Conservation (phyloP, 2,888 invertebrate genomes). For the Carterocephalus palaemon region DNA sequence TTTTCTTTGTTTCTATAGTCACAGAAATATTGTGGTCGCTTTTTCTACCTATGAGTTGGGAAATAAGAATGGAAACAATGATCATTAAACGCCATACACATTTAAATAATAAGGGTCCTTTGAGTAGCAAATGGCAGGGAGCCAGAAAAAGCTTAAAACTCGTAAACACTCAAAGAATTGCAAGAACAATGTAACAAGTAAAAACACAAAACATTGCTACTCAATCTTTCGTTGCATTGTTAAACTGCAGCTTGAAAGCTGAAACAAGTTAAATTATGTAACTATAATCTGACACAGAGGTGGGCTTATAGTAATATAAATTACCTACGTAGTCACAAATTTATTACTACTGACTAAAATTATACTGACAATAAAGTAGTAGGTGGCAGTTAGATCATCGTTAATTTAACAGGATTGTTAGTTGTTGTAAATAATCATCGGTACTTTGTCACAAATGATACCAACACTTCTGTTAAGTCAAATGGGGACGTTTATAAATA, state of each 20-base stretch:
- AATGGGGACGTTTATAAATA: no score
- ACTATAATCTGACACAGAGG: constrained; percentile 4
- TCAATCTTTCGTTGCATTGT: constrained; percentile 21
- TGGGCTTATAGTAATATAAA: constrained; percentile 16
- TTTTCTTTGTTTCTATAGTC: background rate
- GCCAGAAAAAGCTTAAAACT: constrained; percentile 16
- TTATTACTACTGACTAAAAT: constrained; percentile 26
- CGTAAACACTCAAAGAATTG: constrained; percentile 17
- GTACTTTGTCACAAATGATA: constrained; percentile 21
- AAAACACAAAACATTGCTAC: constrained; percentile 17
- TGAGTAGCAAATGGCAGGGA: constrained; percentile 24
- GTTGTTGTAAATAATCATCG: constrained; percentile 26
- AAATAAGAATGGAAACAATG: constrained; percentile 22
- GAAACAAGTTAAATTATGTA: constrained; percentile 28
- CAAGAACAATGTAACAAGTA: constrained; percentile 23
- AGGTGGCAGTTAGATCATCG: constrained; percentile 65
- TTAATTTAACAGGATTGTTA: constrained; percentile 27
- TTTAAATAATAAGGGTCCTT: constrained; percentile 28
- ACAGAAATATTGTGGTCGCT: constrained; percentile 4
- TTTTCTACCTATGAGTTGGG: constrained; percentile 1
- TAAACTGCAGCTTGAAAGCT: constrained; percentile 22
- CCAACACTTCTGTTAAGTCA: constrained; percentile 8
- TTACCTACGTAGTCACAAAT: constrained; percentile 5
- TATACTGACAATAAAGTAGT: constrained; percentile 38
- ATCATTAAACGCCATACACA: constrained; percentile 23